Evolutionary conservation across 2,113 vertebrate genomes (phyloP), one percentile per base, ranked within the genome.

Genomic region (Dipodomys stephensi): DNA sequence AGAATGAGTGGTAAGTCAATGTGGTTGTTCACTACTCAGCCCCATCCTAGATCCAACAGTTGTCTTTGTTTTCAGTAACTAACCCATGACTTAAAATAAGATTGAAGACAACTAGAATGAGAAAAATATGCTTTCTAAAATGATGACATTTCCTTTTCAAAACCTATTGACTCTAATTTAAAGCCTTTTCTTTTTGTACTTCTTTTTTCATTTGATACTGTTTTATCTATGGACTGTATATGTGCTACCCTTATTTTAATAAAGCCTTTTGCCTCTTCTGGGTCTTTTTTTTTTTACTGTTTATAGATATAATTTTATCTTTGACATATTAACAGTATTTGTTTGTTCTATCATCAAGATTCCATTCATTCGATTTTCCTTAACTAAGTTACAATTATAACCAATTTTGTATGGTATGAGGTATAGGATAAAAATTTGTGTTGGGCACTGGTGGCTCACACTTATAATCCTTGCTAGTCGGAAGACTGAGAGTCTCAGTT

Each of bases 151-250:
- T 92, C 28, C 57, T 60, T 85, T 69, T 16, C 49, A 57, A 60
- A 78, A 79, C 4, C 19, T 39, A 39, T 39, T 90, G 87, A 67
- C 90, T 74, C 73, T 90, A 78, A 71, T 92, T 68, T 78, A 53
- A 81, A 74, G 15, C 88, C 27, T 32, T 8, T 69, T 39, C 39
- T 39, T 46, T 74, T 88, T 68, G 9, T 20, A 85, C 10, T 12
- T 49, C 39, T 49, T 49, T 6, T 3, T 77, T n/a, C 23, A 22
- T 39, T 49, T 77, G 3, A 44, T 65, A 90, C 6, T 73, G 7
- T 87, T 86, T 76, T 32, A 64, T 64, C 35, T 79, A n/a, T 57
- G 69, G 68, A 7, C 0, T 30, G 8, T 83, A 65, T 7, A 62
- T n/a, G 25, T 32, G 39, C 35, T 67, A 44, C 65, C 68, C 19